Conservation (phyloP, 1,140 invertebrate species). For the Eueides isabella region DNA sequence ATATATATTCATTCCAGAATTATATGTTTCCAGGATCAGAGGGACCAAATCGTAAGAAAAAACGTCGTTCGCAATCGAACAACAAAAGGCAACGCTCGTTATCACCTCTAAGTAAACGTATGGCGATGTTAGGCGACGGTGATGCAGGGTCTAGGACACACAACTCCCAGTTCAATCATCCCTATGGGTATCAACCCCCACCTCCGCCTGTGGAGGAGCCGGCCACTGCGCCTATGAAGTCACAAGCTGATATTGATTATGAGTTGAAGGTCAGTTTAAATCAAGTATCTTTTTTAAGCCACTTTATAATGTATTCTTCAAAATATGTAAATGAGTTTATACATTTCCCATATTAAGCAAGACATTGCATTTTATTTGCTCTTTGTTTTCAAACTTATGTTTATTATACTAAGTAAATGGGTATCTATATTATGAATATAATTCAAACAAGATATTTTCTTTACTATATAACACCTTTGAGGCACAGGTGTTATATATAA, state of each 20-base stretch:
- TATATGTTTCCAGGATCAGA: constrained; percentile 76
- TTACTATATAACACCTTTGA: no score
- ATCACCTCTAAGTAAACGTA: constrained; percentile 90
- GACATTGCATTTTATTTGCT: no score
- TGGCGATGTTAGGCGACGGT: constrained; percentile 85
- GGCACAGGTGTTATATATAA: no score
- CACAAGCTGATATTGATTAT: constrained; percentile 84
- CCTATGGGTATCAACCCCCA: constrained; percentile 75
- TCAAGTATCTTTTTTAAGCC: no score
- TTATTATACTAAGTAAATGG: no score
- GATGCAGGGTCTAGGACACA: constrained; percentile 80
- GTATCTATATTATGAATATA: no score
- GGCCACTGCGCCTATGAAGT: constrained; percentile 49
- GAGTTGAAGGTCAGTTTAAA: constrained; percentile 81
- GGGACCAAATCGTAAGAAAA: constrained; percentile 84
- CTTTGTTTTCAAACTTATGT: no score
- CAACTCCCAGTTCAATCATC: constrained; percentile 84
- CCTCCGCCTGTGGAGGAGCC: constrained; percentile 66
- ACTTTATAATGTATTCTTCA: no score
- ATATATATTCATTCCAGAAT: no score
- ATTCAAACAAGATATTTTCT: no score
- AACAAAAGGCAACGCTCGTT: constrained; percentile 88
- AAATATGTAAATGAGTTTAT: no score
- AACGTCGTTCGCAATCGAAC: constrained; percentile 82
- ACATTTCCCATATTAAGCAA: no score